Evolutionary conservation across 1,140 invertebrate genomes (phyloP).

Genomic region (Drosophila saltans): DNA sequence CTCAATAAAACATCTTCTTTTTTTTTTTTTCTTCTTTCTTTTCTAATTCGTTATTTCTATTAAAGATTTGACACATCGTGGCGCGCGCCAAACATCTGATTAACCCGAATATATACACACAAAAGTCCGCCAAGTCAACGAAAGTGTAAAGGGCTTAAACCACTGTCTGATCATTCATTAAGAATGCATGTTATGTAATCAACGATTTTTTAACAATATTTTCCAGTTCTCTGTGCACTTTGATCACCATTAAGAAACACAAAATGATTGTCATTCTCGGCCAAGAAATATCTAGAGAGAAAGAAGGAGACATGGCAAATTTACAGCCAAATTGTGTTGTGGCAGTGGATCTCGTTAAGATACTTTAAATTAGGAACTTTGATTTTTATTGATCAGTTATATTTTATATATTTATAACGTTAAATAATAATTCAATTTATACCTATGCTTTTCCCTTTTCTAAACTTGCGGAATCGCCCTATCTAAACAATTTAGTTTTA

Average conservation of each 20-base stretch:
- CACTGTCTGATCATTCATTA: background rate
- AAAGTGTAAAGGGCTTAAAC: conserved; percentile 62
- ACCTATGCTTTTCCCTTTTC: too few species aligned
- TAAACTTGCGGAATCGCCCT: too few species aligned
- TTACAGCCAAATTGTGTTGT: too few species aligned
- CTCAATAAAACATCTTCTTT: conserved; percentile 36
- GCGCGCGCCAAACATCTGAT: conserved; percentile 54
- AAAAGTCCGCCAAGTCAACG: conserved; percentile 53
- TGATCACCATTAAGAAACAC: background rate
- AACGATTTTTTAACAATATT: background rate
- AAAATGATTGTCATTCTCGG: too few species aligned
- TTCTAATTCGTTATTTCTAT: conserved; percentile 52
- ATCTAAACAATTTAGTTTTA: too few species aligned
- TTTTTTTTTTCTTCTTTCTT: conserved; percentile 51
- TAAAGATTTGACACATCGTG: conserved; percentile 32
- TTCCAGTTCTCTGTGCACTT: background rate
- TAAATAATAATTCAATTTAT: too few species aligned
- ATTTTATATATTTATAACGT: too few species aligned
- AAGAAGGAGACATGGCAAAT: too few species aligned
- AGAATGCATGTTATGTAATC: background rate
- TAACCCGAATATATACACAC: conserved; percentile 45
- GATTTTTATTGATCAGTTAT: too few species aligned
- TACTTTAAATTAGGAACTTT: too few species aligned
- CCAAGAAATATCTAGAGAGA: too few species aligned
- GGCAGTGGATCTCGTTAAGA: too few species aligned